Base-by-base conservation (phyloP, 2,113 vertebrate species). In the Strix aluco region DNA sequence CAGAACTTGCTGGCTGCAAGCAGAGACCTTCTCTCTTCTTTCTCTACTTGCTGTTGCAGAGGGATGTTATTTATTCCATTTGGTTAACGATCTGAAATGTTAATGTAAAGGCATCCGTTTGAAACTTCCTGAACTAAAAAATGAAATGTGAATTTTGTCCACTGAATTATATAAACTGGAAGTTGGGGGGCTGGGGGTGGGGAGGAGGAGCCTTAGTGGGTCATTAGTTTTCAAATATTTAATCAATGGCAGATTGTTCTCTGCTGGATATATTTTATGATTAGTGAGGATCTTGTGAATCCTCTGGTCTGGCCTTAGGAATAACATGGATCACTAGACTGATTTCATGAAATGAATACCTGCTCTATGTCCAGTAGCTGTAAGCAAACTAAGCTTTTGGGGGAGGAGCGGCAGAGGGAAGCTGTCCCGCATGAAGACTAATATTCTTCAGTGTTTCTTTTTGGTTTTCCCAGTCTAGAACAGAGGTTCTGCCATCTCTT, bases 1-100 rank as follows among this genome's bases (percentile, higher is more conserved):
- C 96, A 96, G 65, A 95, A 92, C 63, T 95, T 91, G 67, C 91
- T 96, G 91, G 84, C 96, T 90, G 79, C 74, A 88, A 73, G 79
- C 71, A 86, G 86, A 91, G 59, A 36, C 54, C 66, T 92, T 46
- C 57, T 91, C 52, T 89, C 82, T 94, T 66, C 74, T 96, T 90
- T 94, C 87, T 73, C 67, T 21, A 11, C 44, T 91, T 91, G 71
- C 74, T 90, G 58, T 87, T 95, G 84, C 78, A 91, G 67, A 78
- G 84, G 63, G 66, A 55, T 0, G 0, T 95, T 95, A 81, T 91
- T 94, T 95, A 73, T 95, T 97, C 70, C 7, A 5, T 61, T 91
- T 73, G 61, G 67, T 92, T 94, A 87, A 90, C 2, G 18, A 66
- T 78, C 74, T 93, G 81, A 94, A 91, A 90, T 89, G 58, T 65